Percentiles rank a stretch among this genome's conserved stretches.
Evolutionary conservation across 2,888 invertebrate species (phyloP).

Genomic region (Sussaba pulchella): DNA sequence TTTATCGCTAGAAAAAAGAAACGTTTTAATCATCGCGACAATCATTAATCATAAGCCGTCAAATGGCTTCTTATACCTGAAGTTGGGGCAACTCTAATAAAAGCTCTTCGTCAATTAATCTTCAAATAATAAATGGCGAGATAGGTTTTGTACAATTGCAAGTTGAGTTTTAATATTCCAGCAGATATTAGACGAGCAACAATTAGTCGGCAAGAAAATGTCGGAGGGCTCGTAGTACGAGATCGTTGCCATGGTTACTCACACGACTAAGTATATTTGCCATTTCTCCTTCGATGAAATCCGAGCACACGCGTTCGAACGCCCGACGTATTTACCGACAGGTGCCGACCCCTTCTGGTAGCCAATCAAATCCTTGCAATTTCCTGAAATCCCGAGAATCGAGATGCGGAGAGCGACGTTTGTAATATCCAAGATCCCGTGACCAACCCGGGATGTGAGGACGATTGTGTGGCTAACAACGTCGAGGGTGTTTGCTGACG

Average conservation of each 20-base stretch:
- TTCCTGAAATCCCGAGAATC: slow-evolving; percentile 60
- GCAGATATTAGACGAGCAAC: too few relatives aligned
- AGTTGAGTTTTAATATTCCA: too few relatives aligned
- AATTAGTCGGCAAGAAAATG: too few relatives aligned
- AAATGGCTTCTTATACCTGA: too few relatives aligned
- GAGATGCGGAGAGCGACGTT: background rate
- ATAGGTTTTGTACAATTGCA: too few relatives aligned
- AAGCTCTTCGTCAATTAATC: too few relatives aligned
- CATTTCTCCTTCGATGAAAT: slow-evolving; percentile 39
- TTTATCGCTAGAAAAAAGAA: too few relatives aligned
- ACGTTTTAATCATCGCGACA: too few relatives aligned
- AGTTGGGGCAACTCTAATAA: too few relatives aligned
- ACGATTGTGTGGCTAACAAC: slow-evolving; percentile 8
- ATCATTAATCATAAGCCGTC: background rate
- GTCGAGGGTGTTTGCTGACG: background rate
- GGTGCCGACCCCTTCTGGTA: slow-evolving; percentile 46
- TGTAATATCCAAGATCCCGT: slow-evolving; percentile 27
- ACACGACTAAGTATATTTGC: background rate
- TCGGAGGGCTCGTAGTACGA: background rate
- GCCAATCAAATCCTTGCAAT: slow-evolving; percentile 66
- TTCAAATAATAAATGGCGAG: too few relatives aligned
- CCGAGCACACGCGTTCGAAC: slow-evolving; percentile 30
- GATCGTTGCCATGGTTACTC: background rate
- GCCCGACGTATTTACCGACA: slow-evolving; percentile 13
- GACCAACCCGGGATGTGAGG: background rate